Conservation (phyloP, 92 coral and sea anemone species). For the Paramuricea clavata region DNA sequence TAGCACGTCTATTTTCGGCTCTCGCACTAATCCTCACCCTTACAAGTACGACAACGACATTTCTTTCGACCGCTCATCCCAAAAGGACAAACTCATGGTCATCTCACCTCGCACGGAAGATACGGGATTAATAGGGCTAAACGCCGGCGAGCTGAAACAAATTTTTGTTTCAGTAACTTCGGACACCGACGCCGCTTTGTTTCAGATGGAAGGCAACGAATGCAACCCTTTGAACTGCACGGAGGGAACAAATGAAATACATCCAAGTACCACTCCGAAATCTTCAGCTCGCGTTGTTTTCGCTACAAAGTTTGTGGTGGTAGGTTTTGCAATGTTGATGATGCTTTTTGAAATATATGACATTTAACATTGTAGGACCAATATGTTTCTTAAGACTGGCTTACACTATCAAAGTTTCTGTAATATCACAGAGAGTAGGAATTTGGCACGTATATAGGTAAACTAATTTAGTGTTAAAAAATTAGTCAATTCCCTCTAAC, state of each 20-base stretch:
- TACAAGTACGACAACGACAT: slow-evolving; percentile 57
- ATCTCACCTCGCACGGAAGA: background rate
- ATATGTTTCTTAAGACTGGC: too few relatives aligned
- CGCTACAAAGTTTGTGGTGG: background rate
- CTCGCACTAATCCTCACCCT: slow-evolving; percentile 57
- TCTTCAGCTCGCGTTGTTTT: background rate
- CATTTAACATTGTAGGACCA: background rate
- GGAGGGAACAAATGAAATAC: slow-evolving; percentile 56
- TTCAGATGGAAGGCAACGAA: slow-evolving; percentile 34
- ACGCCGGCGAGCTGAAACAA: background rate
- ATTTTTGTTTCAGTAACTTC: background rate
- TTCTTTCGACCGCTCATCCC: slow-evolving; percentile 43
- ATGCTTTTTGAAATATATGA: background rate
- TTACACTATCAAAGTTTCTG: too few relatives aligned
- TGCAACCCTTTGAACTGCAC: slow-evolving; percentile 53
- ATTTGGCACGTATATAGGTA: too few relatives aligned
- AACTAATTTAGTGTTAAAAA: too few relatives aligned
- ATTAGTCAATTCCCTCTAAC: too few relatives aligned
- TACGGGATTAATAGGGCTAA: too few relatives aligned
- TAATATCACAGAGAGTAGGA: too few relatives aligned
- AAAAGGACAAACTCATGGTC: slow-evolving; percentile 49
- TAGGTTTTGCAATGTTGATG: background rate
- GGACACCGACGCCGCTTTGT: slow-evolving; percentile 40
- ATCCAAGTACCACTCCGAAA: background rate
- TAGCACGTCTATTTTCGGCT: slow-evolving; percentile 26